phyloP scores from a whole-genome alignment of 2,113 vertebrate genomes.

The Pandion haliaetus region DNA sequence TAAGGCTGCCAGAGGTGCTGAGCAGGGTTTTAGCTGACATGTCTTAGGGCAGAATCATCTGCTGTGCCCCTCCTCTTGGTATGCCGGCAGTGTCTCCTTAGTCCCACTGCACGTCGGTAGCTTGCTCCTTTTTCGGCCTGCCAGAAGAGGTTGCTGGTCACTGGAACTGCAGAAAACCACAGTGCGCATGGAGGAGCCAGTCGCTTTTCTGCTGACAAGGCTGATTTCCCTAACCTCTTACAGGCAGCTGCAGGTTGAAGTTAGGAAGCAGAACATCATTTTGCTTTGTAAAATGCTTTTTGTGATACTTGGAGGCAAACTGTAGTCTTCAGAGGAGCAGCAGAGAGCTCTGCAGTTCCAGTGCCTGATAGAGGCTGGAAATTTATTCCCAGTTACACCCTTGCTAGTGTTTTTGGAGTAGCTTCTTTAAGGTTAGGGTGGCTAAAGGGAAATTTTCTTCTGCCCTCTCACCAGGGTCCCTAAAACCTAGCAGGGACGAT shows the following conservation, averaged over 20 bases:
- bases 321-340: not conserved
- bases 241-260: not conserved
- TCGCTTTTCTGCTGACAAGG: not conserved
- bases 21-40: not conserved
- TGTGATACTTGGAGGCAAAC: not conserved
- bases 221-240: no score
- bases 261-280: not conserved
- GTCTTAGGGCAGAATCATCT: not conserved
- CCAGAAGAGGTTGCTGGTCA: not conserved
- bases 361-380: not conserved
- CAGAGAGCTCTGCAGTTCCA: not conserved
- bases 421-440: not conserved
- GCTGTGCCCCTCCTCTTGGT: not conserved
- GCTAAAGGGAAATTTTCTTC: not conserved
- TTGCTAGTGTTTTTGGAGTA: not conserved
- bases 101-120: accelerated
- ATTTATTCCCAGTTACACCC: not conserved
- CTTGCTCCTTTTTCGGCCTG: not conserved
- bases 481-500: not conserved
- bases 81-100: not conserved
- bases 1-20: not conserved
- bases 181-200: accelerated
- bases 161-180: not conserved
- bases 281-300: not conserved
- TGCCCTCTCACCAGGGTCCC: not conserved